These are phyloP conservation scores for Staurois parvus DNA, from an alignment of 2,797 vertebrate species.

Conservation along the genomic window DNA sequence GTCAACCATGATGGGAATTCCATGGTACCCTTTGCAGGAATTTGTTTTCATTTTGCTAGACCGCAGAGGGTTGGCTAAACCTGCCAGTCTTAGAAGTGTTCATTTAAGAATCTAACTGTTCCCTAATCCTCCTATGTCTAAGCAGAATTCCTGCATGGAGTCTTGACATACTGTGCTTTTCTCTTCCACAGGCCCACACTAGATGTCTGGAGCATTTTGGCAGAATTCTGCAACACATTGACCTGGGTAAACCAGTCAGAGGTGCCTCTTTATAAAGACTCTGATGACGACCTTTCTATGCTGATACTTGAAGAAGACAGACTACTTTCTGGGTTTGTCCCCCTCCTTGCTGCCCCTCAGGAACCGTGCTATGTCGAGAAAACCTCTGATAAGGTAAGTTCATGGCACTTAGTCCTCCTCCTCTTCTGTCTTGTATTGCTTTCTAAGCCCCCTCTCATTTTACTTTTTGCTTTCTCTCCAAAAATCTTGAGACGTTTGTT, in stretches of 20 bases:
- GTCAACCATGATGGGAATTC: too few relatives aligned
- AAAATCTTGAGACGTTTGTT: constrained; percentile 93
- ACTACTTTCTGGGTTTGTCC: constrained; percentile 84
- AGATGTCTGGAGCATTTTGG: constrained; percentile 92
- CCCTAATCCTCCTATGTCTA: too few relatives aligned
- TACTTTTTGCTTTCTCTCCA: constrained; percentile 73
- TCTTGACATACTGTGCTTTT: background rate
- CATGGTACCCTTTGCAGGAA: too few relatives aligned
- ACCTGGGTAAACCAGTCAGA: constrained; percentile 92
- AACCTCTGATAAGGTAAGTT: constrained; percentile 89
- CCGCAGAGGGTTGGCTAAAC: too few relatives aligned
- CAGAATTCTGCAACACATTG: constrained; percentile 93
- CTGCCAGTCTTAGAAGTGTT: too few relatives aligned
- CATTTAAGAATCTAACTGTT: too few relatives aligned
- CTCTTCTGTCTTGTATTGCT: constrained; percentile 64
- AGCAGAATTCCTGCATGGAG: too few relatives aligned
- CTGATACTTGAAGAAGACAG: constrained; percentile 85
- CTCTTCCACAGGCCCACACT: constrained; percentile 81
- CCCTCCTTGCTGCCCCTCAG: constrained; percentile 87
- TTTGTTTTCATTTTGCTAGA: too few relatives aligned
- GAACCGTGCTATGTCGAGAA: constrained; percentile 97
- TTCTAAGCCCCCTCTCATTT: constrained; percentile 68
- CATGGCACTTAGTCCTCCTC: constrained; percentile 69
- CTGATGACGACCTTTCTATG: constrained; percentile 85
- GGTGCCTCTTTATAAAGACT: constrained; percentile 94